Conservation (phyloP, 1,140 invertebrate species). For the Drosophila lini region DNA sequence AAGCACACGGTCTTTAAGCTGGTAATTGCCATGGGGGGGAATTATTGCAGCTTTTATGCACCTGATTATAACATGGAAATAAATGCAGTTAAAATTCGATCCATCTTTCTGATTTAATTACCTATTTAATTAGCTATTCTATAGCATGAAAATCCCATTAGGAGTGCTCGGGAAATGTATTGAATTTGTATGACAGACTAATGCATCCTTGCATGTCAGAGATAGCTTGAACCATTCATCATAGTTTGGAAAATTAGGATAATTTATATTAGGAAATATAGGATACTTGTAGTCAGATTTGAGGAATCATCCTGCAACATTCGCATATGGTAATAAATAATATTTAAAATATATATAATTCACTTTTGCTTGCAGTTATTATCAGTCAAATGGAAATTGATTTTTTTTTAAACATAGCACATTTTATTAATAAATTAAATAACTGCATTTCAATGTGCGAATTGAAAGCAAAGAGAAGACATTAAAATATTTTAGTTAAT, state of each 20-base stretch:
- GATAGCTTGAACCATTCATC: not conserved
- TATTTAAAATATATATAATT: no score
- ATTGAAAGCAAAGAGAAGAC: no score
- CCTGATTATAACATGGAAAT: conserved; percentile 5
- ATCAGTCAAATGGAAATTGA: no score
- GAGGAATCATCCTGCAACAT: not conserved
- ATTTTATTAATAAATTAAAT: no score
- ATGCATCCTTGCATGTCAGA: not conserved
- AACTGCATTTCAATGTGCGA: no score
- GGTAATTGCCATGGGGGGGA: conserved; percentile 3
- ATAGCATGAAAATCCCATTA: conserved; percentile 20
- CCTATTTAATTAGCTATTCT: conserved; percentile 16
- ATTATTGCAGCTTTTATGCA: not conserved
- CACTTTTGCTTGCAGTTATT: no score
- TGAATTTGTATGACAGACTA: not conserved
- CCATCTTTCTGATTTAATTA: conserved; percentile 28
- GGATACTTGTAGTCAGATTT: not conserved
- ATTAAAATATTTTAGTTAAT: no score
- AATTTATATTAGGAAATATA: not conserved
- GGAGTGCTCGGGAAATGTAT: conserved; percentile 1
- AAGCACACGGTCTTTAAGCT: conserved; percentile 27
- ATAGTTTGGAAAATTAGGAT: not conserved
- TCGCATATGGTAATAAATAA: no score
- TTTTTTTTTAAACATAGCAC: no score
- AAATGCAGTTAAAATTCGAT: conserved; percentile 32